A percentile compares a stretch with the other conserved stretches of the same genome.
Evolutionary conservation across 2,888 invertebrate genomes (phyloP).

Genomic region (Andrena chrysosceles): DNA sequence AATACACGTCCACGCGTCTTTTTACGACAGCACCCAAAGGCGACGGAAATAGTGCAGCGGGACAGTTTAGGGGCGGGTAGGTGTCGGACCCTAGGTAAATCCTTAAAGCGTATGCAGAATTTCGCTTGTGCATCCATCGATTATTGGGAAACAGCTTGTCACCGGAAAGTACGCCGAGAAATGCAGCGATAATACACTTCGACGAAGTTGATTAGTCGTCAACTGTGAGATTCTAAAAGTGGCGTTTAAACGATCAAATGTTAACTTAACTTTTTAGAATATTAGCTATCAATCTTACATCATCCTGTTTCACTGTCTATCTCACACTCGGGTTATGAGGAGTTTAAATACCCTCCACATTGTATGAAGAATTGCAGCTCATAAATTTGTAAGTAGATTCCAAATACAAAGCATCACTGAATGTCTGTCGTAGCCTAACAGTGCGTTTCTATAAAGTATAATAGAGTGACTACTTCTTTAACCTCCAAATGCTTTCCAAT

Average conservation of each 20-base stretch:
- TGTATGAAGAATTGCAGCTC: no score
- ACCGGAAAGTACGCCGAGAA: not conserved
- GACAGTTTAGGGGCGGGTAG: conserved; percentile 61
- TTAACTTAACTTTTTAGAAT: no score
- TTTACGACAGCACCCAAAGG: conserved; percentile 65
- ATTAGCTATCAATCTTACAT: no score
- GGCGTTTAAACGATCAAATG: not conserved
- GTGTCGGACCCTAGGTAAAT: conserved; percentile 44
- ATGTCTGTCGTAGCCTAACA: no score
- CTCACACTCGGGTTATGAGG: no score
- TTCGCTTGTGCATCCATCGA: conserved; percentile 12
- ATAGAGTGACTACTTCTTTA: no score
- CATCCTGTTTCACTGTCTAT: no score
- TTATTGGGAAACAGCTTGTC: not conserved
- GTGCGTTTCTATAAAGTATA: no score
- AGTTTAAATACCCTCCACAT: no score
- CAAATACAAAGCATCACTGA: no score
- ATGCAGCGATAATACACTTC: not conserved
- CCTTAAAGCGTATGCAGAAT: conserved; percentile 47
- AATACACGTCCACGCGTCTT: conserved; percentile 73
- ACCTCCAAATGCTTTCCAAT: no score
- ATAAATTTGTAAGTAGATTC: no score
- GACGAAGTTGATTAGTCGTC: not conserved
- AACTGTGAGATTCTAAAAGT: not conserved
- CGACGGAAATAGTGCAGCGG: conserved; percentile 72